Conservation (phyloP, 2,113 vertebrate species). For the Mirounga angustirostris region DNA sequence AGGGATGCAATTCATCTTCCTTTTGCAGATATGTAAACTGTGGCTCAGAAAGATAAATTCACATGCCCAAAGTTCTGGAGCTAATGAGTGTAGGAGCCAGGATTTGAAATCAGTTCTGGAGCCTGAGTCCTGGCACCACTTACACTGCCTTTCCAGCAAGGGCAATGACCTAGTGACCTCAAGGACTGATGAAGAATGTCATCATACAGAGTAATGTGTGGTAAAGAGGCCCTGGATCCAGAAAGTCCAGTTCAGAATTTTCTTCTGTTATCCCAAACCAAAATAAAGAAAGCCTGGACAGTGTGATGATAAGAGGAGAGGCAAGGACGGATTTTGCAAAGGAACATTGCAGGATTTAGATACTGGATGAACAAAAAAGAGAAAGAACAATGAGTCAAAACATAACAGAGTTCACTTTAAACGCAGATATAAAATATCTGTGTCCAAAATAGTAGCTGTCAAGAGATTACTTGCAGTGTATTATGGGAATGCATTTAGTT, state of each 20-base stretch:
- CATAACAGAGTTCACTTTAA: conserved; percentile 16
- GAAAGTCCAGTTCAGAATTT: neutral
- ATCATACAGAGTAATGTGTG: neutral
- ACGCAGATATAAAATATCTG: neutral
- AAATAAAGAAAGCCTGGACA: neutral
- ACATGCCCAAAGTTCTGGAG: neutral
- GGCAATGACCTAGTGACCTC: neutral
- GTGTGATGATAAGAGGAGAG: neutral
- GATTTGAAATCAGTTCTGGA: neutral
- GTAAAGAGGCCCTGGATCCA: neutral
- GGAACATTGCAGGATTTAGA: neutral
- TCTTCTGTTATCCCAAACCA: neutral
- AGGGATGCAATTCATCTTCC: neutral
- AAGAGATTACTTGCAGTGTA: neutral
- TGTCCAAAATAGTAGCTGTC: neutral
- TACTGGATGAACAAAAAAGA: neutral
- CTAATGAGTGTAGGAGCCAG: neutral
- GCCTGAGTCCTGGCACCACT: neutral
- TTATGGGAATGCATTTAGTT: conserved; percentile 27
- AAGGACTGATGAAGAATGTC: neutral
- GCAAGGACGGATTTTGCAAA: neutral
- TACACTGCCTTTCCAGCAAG: neutral
- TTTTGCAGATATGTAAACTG: neutral
- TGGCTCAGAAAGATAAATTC: neutral
- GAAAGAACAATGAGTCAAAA: conserved; percentile 18